These are phyloP conservation scores for Tiliacea citrago DNA, from an alignment of 2,888 invertebrate species.

Conservation along the genomic window DNA sequence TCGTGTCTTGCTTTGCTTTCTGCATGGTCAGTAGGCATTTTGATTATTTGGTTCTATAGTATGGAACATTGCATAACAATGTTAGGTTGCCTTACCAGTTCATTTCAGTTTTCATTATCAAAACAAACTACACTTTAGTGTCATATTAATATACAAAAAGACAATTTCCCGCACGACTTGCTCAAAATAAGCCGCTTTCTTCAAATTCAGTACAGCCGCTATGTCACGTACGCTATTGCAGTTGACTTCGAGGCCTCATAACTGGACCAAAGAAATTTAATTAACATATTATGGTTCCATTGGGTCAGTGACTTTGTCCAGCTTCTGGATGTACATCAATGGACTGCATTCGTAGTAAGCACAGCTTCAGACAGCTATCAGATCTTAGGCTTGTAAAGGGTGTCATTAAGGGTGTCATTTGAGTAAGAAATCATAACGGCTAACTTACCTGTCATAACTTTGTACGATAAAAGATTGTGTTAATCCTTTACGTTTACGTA, in stretches of 20 bases:
- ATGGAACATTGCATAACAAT: too few species aligned
- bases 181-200: slow-evolving; percentile 36
- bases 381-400: background rate
- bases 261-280: background rate
- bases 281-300: background rate
- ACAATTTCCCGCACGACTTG: slow-evolving; percentile 36
- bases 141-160: background rate
- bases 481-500: background rate
- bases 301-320: background rate
- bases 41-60: too few species aligned
- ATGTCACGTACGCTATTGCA: slow-evolving; percentile 53
- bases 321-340: background rate
- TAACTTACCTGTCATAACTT: background rate
- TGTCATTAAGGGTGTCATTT: background rate
- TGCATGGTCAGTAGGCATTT: too few species aligned
- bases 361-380: background rate
- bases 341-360: background rate
- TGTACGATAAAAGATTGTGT: background rate
- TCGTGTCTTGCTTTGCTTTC: too few species aligned
- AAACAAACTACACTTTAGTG: background rate
- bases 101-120: too few species aligned
- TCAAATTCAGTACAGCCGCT: slow-evolving; percentile 50
- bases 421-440: background rate
- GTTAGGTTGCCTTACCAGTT: too few species aligned
- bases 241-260: slow-evolving; percentile 5